phyloP scores from a whole-genome alignment of 1,140 invertebrate genomes.

The Tenebrio molitor region DNA sequence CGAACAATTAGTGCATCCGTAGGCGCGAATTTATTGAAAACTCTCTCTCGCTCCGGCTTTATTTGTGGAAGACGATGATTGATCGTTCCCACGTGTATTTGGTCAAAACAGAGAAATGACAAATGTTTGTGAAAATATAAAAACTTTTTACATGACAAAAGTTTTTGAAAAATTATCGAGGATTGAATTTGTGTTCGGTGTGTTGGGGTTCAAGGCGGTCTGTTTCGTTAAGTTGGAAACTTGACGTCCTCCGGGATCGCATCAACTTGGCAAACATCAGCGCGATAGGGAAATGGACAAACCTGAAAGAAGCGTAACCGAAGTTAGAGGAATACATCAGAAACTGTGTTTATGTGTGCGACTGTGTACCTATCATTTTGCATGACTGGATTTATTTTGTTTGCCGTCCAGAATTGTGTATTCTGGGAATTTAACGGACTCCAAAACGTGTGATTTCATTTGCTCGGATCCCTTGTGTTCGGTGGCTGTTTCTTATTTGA shows the following conservation, averaged over 20 bases:
- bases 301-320: conserved; percentile 51
- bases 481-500: conserved; percentile 52
- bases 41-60: conserved; percentile 21
- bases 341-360: conserved; percentile 37
- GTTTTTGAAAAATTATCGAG: conserved; percentile 64
- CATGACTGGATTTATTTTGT: conserved; percentile 62
- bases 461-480: conserved; percentile 52
- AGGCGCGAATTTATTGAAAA: conserved; percentile 37
- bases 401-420: conserved; percentile 52
- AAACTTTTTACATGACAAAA: conserved; percentile 61
- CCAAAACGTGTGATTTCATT: conserved; percentile 59
- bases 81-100: conserved; percentile 56
- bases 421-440: conserved; percentile 29
- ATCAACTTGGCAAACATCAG: conserved; percentile 63
- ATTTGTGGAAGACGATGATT: conserved; percentile 51
- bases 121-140: conserved; percentile 61
- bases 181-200: conserved; percentile 60
- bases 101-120: conserved; percentile 64
- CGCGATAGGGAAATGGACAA: conserved; percentile 58
- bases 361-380: conserved; percentile 59
- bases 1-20: conserved; percentile 26
- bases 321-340: conserved; percentile 51
- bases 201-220: conserved; percentile 45
- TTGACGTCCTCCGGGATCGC: conserved; percentile 59
- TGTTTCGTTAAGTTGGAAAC: conserved; percentile 60